Conservation (phyloP, 2,888 invertebrate genomes). For the Macaria notata region DNA sequence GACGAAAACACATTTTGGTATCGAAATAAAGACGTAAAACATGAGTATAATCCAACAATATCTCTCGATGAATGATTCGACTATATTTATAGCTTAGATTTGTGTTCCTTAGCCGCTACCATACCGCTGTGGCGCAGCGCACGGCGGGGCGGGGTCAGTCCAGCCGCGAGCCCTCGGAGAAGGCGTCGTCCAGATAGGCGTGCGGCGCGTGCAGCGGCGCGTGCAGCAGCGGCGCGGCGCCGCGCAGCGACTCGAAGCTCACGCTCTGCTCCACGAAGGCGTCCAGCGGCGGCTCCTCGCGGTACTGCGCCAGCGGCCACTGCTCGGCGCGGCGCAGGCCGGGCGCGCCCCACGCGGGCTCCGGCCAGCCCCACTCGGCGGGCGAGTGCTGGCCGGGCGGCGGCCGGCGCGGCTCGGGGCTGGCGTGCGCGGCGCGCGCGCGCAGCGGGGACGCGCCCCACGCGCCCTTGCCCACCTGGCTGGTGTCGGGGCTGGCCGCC, state of each 20-base stretch:
- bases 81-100: conserved; percentile 48
- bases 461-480: conserved; percentile 70
- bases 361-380: conserved; percentile 54
- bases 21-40: conserved; percentile 62
- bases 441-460: conserved; percentile 74
- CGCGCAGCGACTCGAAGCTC: conserved; percentile 63
- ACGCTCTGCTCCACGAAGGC: conserved; percentile 68
- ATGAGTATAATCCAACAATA: conserved; percentile 67
- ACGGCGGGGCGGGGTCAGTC: conserved; percentile 56
- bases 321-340: conserved; percentile 58
- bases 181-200: conserved; percentile 67
- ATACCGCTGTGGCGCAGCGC: conserved; percentile 38
- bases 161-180: conserved; percentile 66
- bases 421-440: conserved; percentile 72
- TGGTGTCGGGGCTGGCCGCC: conserved; percentile 75
- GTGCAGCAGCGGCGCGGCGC: conserved; percentile 45
- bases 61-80: conserved; percentile 56
- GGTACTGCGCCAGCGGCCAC: conserved; percentile 70
- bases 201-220: conserved; percentile 47
- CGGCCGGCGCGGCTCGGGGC: conserved; percentile 70
- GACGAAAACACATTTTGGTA: conserved; percentile 63
- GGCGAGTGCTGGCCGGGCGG: conserved; percentile 48
- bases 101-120: conserved; percentile 53
- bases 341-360: conserved; percentile 59
- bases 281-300: conserved; percentile 70